Evolutionary conservation across 2,797 vertebrate species (phyloP).

Genomic region (Argyrosomus regius): DNA sequence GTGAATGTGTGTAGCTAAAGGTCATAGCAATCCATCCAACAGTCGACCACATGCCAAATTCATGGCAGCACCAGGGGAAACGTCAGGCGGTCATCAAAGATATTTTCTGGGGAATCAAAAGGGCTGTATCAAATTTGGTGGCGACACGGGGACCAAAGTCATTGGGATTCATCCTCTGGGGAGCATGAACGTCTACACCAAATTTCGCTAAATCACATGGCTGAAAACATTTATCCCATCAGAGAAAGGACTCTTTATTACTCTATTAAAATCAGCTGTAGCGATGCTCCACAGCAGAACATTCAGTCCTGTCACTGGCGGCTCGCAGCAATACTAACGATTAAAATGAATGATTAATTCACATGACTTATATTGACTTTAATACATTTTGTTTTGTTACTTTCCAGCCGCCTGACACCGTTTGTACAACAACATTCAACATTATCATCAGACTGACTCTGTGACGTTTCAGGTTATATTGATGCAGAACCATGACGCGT

Average conservation of each 20-base stretch:
- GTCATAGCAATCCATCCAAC: background rate
- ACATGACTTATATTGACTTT: too few relatives aligned
- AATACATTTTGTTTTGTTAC: background rate
- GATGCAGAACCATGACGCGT: background rate
- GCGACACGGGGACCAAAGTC: background rate
- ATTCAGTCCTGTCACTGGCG: background rate
- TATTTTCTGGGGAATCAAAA: too few relatives aligned
- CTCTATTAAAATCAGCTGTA: background rate
- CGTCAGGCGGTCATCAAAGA: background rate
- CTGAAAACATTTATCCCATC: background rate
- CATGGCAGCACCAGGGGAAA: background rate
- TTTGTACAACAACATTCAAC: background rate
- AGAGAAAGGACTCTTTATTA: background rate
- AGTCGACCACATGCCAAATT: background rate
- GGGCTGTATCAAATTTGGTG: too few relatives aligned
- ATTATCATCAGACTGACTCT: slow-evolving; percentile 5
- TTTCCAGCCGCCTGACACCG: background rate
- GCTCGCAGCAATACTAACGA: background rate
- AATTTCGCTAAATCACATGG: background rate
- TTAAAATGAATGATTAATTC: background rate
- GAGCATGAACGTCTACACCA: background rate
- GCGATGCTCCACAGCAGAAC: background rate
- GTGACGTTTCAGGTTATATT: background rate
- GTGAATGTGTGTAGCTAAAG: background rate
- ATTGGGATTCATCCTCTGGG: background rate